Base-by-base conservation (phyloP, 2,888 invertebrate species). In the Scrobipalpa costella region DNA sequence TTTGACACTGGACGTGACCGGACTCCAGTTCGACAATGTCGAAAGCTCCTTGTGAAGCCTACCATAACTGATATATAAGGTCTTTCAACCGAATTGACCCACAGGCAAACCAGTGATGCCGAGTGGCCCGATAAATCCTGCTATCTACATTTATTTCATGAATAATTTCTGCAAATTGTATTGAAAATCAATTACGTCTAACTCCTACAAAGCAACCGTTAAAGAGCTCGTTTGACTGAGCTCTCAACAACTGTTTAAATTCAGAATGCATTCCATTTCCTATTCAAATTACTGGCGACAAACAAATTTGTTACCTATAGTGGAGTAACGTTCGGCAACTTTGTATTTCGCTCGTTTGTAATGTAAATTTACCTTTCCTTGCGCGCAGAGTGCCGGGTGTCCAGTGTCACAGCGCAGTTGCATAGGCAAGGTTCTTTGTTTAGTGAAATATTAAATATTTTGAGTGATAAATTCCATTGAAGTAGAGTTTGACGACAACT, bases 321-420 rank as follows among this genome's bases (percentile, higher is more conserved):
- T 71, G 68, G 70, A 75, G 71, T 74, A 74, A 74, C 71, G 76
- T 73, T 65, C 47, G 63, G 52, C 73, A 76, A 79, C 79, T 77
- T 79, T 76, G 77, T 78, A 74, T 80, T 81, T 79, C 76, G 73
- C 76, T 80, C 83, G 83, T 85, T 84, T 85, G 83, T 80, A 76
- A 85, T 85, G 85, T 81, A 84, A 85, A 85, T 85, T 79, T 79
- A 80, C 83, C 77, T 80, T 78, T 78, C 79, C 79, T 84, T 79
- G 80, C 82, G 66, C 73, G 68, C 70, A 75, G 74, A 75, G 73
- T 74, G 75, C 72, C 69, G 72, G 71, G 55, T 55, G 55, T 65
- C 65, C 67, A 71, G 67, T 69, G 59, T 57, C 55, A 62, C 33
- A 17, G 44, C 38, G 27, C 15, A 55, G n/a, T n/a, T 7, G 55